These are phyloP conservation scores for Xylota sylvarum DNA, from an alignment of 2,888 invertebrate genomes.

Conservation along the genomic window DNA sequence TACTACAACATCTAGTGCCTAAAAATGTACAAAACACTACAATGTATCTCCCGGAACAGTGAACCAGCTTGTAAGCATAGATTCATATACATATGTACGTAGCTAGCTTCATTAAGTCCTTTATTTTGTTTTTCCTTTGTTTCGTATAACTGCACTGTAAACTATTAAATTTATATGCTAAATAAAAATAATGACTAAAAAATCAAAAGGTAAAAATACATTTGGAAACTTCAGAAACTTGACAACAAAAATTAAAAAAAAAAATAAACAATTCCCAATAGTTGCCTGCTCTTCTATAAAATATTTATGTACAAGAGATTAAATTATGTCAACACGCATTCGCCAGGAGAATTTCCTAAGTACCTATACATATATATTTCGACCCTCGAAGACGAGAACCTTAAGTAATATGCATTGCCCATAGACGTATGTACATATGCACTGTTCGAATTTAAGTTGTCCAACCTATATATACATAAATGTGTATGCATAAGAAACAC, in stretches of 20 bases:
- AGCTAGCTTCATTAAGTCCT: too few relatives aligned
- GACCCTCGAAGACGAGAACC: slow-evolving; percentile 1
- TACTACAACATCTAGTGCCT: too few relatives aligned
- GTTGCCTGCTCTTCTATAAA: not conserved
- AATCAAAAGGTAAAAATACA: too few relatives aligned
- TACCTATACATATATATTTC: not conserved
- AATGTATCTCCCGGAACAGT: too few relatives aligned
- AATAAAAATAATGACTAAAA: too few relatives aligned
- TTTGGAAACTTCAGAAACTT: not conserved
- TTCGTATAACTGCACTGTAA: too few relatives aligned
- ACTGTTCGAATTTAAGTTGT: slow-evolving; percentile 7
- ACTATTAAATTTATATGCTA: too few relatives aligned
- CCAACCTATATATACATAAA: not conserved
- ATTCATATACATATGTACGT: too few relatives aligned
- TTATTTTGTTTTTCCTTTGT: too few relatives aligned
- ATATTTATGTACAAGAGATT: slow-evolving; percentile 31
- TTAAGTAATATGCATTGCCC: slow-evolving; percentile 51
- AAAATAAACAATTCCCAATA: not conserved
- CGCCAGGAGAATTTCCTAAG: slow-evolving; percentile 6
- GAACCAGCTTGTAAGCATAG: too few relatives aligned
- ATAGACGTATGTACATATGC: slow-evolving; percentile 46
- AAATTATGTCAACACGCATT: slow-evolving; percentile 4
- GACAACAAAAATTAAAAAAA: not conserved
- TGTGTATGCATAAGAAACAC: slow-evolving; percentile 12
- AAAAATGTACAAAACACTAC: too few relatives aligned